phyloP scores from a whole-genome alignment of 2,888 invertebrate genomes.

The Helicoverpa assulta region DNA sequence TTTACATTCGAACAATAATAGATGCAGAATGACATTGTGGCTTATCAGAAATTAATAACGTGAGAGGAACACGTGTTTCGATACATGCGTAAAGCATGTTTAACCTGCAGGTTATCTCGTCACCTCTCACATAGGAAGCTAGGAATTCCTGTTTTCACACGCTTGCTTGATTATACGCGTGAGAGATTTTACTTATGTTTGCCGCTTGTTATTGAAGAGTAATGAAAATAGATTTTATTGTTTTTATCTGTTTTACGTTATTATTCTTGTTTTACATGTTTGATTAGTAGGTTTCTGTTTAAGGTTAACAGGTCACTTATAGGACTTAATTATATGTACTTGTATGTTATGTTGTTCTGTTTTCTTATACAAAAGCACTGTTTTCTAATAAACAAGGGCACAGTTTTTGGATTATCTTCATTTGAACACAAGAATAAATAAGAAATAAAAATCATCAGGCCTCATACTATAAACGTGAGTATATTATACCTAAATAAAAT shows the following conservation, averaged over 20 bases:
- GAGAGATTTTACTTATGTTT: background rate
- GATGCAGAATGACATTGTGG: conserved; percentile 27
- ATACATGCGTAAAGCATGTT: conserved; percentile 12
- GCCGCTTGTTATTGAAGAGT: background rate
- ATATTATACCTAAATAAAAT: background rate
- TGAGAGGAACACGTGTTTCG: conserved; percentile 43
- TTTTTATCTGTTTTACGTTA: too few relatives aligned
- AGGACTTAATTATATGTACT: too few relatives aligned
- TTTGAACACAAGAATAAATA: too few relatives aligned
- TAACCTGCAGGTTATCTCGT: conserved; percentile 26
- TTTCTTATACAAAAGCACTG: too few relatives aligned
- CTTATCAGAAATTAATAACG: conserved; percentile 44
- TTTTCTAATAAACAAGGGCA: too few relatives aligned
- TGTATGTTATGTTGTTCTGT: too few relatives aligned
- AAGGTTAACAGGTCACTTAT: too few relatives aligned
- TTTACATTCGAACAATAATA: conserved; percentile 21
- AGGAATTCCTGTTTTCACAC: background rate
- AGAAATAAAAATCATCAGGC: background rate
- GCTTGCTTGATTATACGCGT: background rate
- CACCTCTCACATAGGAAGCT: conserved; percentile 28
- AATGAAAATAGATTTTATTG: background rate
- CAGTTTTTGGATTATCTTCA: too few relatives aligned
- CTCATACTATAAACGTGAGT: background rate
- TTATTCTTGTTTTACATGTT: too few relatives aligned
- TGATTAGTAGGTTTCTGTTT: too few relatives aligned